Evolutionary conservation across 1,140 invertebrate genomes (phyloP).

Genomic region (Lucilia cuprina): DNA sequence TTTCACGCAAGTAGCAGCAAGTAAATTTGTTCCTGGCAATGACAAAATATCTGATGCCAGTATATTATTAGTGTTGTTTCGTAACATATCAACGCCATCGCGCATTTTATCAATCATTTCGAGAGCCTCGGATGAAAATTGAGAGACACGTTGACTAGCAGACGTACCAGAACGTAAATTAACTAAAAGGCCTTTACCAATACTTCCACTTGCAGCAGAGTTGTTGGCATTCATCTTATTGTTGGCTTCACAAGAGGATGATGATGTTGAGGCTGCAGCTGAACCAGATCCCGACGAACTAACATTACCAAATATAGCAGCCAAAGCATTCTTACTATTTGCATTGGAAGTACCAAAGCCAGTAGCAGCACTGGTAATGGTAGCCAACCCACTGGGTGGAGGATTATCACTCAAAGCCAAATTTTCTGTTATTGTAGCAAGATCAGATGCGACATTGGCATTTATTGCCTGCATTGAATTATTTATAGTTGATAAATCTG

Average conservation of each 20-base stretch:
- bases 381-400: neutral
- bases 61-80: constrained; percentile 81
- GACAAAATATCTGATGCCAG: constrained; percentile 69
- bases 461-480: constrained; percentile 66
- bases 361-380: neutral
- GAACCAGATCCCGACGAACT: neutral
- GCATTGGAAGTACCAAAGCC: constrained; percentile 21
- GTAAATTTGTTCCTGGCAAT: constrained; percentile 43
- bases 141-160: constrained; percentile 44
- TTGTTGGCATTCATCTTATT: constrained; percentile 62
- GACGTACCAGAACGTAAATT: constrained; percentile 47
- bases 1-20: constrained; percentile 39
- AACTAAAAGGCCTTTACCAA: constrained; percentile 53
- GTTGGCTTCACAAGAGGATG: constrained; percentile 50
- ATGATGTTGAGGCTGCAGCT: constrained; percentile 9
- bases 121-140: constrained; percentile 65
- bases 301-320: constrained; percentile 35
- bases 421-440: constrained; percentile 85
- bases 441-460: constrained; percentile 65
- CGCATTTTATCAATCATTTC: constrained; percentile 72
- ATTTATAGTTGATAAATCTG: constrained; percentile 73
- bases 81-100: constrained; percentile 73
- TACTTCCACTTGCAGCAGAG: constrained; percentile 46
- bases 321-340: constrained; percentile 34
- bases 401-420: constrained; percentile 65